Conservation (phyloP, 2,113 vertebrate species). For the Mormoops blainvillei region DNA sequence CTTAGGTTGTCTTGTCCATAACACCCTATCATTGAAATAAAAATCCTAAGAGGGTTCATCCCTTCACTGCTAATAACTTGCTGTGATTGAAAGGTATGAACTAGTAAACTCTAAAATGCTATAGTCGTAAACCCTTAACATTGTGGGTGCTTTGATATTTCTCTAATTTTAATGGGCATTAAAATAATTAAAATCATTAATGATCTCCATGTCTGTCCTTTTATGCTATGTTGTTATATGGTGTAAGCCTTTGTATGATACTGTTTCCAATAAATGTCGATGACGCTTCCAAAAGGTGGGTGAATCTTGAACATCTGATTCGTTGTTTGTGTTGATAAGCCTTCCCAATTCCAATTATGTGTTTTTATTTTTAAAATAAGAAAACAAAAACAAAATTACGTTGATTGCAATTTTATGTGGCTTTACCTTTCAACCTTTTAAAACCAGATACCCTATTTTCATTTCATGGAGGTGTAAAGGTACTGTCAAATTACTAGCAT, state of each 20-base stretch:
- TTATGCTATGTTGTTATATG: slow-evolving; percentile 69
- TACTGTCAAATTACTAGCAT: neutral
- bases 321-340: neutral
- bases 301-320: slow-evolving; percentile 52
- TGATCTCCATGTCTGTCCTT: slow-evolving; percentile 62
- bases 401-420: neutral
- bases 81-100: slow-evolving; percentile 78
- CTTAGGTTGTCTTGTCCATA: slow-evolving; percentile 73
- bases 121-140: slow-evolving; percentile 62
- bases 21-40: slow-evolving; percentile 69
- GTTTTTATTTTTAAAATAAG: neutral
- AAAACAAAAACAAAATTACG: neutral
- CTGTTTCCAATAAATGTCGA: slow-evolving; percentile 64
- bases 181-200: slow-evolving; percentile 82
- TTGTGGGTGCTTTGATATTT: slow-evolving; percentile 62
- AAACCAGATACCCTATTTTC: neutral
- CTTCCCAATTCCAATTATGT: neutral
- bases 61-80: slow-evolving; percentile 81
- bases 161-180: slow-evolving; percentile 65
- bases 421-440: neutral
- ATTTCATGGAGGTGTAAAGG: neutral
- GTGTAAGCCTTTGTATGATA: slow-evolving; percentile 55
- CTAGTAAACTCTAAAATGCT: slow-evolving; percentile 71
- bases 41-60: slow-evolving; percentile 75
- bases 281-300: slow-evolving; percentile 68